Evolutionary conservation across 2,888 invertebrate genomes (phyloP).

Genomic region (Hypena proboscidalis): DNA sequence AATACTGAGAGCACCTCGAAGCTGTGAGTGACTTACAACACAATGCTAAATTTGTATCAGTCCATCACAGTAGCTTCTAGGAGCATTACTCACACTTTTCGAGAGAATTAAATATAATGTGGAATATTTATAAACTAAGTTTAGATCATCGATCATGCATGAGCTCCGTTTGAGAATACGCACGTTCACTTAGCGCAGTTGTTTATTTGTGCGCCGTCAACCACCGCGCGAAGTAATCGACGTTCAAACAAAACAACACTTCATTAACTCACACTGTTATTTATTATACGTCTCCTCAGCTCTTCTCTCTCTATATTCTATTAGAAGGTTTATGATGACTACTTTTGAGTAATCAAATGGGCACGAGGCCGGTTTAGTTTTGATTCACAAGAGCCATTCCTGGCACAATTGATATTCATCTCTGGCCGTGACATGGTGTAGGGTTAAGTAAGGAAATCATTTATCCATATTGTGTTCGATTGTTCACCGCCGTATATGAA

Average conservation of each 20-base stretch:
- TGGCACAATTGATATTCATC: slow-evolving; percentile 1
- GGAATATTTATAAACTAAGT: slow-evolving; percentile 10
- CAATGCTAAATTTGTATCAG: slow-evolving; percentile 11
- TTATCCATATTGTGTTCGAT: background rate
- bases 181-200: slow-evolving; percentile 1
- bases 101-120: slow-evolving; percentile 15
- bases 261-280: background rate
- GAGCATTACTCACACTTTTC: slow-evolving; percentile 6
- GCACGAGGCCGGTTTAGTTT: background rate
- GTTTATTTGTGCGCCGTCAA: slow-evolving; percentile 5
- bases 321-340: too few relatives aligned
- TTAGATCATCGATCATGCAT: slow-evolving; percentile 12
- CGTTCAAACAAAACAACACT: slow-evolving; percentile 7
- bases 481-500: background rate
- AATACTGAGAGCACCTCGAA: too few relatives aligned
- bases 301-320: background rate
- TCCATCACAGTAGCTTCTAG: slow-evolving; percentile 7
- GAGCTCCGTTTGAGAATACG: background rate
- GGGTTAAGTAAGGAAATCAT: slow-evolving; percentile 2
- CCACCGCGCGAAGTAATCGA: slow-evolving; percentile 4
- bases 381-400: background rate
- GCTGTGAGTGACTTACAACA: slow-evolving; percentile 17
- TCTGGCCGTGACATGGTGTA: slow-evolving; percentile 3
- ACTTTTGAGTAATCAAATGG: background rate
- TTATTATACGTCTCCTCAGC: background rate